Percentiles rank a stretch among this genome's conserved stretches.
phyloP scores from a whole-genome alignment of 2,888 invertebrate species.

The Lobophora halterata region DNA sequence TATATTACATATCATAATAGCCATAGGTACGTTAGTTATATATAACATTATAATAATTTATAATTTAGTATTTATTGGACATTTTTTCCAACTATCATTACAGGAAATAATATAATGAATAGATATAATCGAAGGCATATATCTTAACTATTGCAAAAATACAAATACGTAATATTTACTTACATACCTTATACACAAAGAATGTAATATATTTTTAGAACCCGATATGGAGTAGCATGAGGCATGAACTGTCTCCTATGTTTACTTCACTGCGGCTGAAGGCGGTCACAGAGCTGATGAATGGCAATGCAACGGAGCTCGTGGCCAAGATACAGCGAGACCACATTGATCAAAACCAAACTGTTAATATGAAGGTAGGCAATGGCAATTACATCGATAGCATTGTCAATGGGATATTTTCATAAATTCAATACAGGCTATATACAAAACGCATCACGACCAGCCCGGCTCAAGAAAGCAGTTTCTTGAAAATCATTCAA shows the following conservation, averaged over 20 bases:
- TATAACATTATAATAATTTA: too few relatives aligned
- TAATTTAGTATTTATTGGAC: too few relatives aligned
- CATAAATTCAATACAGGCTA: background rate
- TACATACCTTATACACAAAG: slow-evolving; percentile 1
- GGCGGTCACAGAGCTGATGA: slow-evolving; percentile 59
- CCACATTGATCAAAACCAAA: slow-evolving; percentile 44
- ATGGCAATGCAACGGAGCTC: slow-evolving; percentile 52
- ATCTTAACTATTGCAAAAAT: background rate
- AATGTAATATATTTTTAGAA: slow-evolving; percentile 38
- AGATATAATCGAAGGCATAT: too few relatives aligned
- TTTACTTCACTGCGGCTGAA: slow-evolving; percentile 56
- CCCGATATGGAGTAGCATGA: slow-evolving; percentile 55
- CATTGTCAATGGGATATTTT: background rate
- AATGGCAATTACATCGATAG: too few relatives aligned
- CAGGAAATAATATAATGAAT: too few relatives aligned
- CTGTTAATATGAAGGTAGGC: slow-evolving; percentile 56
- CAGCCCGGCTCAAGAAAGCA: too few relatives aligned
- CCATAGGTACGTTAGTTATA: too few relatives aligned
- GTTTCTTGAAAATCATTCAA: too few relatives aligned
- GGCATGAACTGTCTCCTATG: slow-evolving; percentile 57
- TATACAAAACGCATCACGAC: too few relatives aligned
- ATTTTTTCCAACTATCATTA: too few relatives aligned
- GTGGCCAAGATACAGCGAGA: slow-evolving; percentile 55
- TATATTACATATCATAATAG: too few relatives aligned
- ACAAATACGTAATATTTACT: background rate